These are phyloP conservation scores for Dolichallabes microphthalmus DNA, from an alignment of 2,113 vertebrate species.

Conservation along the genomic window DNA sequence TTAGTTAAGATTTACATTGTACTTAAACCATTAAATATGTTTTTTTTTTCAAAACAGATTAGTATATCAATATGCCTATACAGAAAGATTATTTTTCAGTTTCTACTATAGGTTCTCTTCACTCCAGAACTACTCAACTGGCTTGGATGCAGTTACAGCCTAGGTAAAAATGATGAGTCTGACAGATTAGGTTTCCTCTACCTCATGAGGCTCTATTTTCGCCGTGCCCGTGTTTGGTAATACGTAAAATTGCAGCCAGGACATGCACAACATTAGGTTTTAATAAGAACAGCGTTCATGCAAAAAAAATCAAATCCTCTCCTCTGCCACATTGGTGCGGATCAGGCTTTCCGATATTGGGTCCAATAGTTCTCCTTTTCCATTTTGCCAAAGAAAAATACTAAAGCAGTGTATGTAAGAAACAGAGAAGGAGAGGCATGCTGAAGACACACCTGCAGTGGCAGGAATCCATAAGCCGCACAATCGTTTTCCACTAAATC, in stretches of 20 bases:
- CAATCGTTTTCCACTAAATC: conserved; percentile 35
- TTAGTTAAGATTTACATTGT: not conserved
- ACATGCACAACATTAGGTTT: conserved; percentile 55
- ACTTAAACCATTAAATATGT: not conserved
- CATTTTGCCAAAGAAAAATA: conserved; percentile 24
- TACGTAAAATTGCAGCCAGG: conserved; percentile 38
- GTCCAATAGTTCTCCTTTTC: conserved; percentile 54
- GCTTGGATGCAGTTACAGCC: conserved; percentile 24
- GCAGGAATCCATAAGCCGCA: conserved; percentile 28
- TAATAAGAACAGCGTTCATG: conserved; percentile 49
- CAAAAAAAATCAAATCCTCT: conserved; percentile 29
- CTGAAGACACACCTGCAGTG: conserved; percentile 50
- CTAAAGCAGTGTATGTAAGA: conserved; percentile 33
- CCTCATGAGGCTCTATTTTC: conserved; percentile 24
- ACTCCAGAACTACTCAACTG: conserved; percentile 19
- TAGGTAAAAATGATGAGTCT: conserved; percentile 7
- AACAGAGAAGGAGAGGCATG: not conserved
- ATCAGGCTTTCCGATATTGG: conserved; percentile 62
- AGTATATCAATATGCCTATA: too few relatives aligned
- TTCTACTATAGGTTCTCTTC: conserved; percentile 19
- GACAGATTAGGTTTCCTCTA: conserved; percentile 34
- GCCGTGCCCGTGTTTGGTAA: conserved; percentile 17
- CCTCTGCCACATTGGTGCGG: conserved; percentile 32
- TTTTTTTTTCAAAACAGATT: not conserved
- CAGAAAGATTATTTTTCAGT: too few relatives aligned